phyloP scores from a whole-genome alignment of 2,113 vertebrate genomes.

The Chinchilla lanigera region DNA sequence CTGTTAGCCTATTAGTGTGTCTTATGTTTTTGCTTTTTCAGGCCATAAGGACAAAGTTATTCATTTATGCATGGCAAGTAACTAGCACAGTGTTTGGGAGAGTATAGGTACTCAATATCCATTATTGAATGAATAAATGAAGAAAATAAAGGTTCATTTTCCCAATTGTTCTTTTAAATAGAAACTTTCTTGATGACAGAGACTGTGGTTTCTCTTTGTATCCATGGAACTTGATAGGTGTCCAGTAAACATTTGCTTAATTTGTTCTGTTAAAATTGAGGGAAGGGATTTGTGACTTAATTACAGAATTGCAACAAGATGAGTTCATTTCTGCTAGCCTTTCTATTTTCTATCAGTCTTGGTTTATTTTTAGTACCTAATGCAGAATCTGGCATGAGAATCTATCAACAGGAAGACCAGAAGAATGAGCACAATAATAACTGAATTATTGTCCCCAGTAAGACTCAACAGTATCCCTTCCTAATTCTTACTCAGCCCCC shows the following conservation, averaged over 20 bases:
- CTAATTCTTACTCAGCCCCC: background rate
- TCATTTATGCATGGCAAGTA: background rate
- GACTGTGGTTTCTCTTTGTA: conserved; percentile 48
- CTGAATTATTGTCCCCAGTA: conserved; percentile 42
- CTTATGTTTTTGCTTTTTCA: background rate
- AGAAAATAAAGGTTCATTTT: conserved; percentile 31
- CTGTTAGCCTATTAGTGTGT: background rate
- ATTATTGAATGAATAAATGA: conserved; percentile 19
- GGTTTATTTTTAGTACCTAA: conserved; percentile 51
- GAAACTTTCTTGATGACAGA: conserved; percentile 10
- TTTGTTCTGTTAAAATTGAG: conserved; percentile 55
- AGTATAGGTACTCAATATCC: background rate
- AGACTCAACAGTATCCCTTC: background rate
- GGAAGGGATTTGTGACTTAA: conserved; percentile 42
- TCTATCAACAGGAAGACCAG: conserved; percentile 57
- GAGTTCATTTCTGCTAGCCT: conserved; percentile 31
- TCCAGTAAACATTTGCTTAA: conserved; percentile 62
- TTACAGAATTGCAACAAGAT: background rate
- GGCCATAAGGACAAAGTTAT: background rate
- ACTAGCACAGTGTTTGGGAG: background rate
- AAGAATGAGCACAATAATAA: conserved; percentile 49
- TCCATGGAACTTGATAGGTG: conserved; percentile 34
- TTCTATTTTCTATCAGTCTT: conserved; percentile 61
- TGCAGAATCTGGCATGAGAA: conserved; percentile 57
- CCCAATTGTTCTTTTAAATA: conserved; percentile 25